Conservation (phyloP, 2,888 invertebrate species). For the Andrena marginata region DNA sequence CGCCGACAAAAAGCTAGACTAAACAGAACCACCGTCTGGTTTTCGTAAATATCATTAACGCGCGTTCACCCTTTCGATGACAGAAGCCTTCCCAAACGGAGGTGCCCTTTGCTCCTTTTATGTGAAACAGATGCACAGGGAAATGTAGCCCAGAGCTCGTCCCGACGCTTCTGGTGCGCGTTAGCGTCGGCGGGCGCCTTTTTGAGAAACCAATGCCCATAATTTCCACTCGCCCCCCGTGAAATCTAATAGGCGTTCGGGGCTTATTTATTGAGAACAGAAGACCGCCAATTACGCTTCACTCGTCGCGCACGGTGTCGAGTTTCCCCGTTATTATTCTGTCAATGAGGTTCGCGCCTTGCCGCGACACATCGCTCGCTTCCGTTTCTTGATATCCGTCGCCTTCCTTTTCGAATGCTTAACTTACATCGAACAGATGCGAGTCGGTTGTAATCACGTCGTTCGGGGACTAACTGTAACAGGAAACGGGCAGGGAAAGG, state of each 20-base stretch:
- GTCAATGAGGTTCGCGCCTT: slow-evolving; percentile 53
- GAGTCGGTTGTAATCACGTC: slow-evolving; percentile 50
- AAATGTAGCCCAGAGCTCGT: slow-evolving; percentile 47
- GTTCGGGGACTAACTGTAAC: slow-evolving; percentile 40
- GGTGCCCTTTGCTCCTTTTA: slow-evolving; percentile 70
- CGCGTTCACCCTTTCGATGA: slow-evolving; percentile 64
- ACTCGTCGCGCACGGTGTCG: slow-evolving; percentile 36
- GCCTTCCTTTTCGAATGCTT: slow-evolving; percentile 9
- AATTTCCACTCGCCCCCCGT: slow-evolving; percentile 57
- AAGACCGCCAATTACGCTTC: slow-evolving; percentile 66
- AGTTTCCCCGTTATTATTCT: slow-evolving; percentile 75
- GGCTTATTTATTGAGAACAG: slow-evolving; percentile 79
- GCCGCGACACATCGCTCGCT: slow-evolving; percentile 60
- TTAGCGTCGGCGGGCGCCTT: slow-evolving; percentile 71
- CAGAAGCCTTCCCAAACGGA: slow-evolving; percentile 59
- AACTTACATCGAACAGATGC: slow-evolving; percentile 75
- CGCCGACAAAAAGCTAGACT: slow-evolving; percentile 58
- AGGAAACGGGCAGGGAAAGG: slow-evolving; percentile 26
- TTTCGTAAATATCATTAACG: slow-evolving; percentile 61
- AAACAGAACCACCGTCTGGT: slow-evolving; percentile 60
- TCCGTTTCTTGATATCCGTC: slow-evolving; percentile 65
- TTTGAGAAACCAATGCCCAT: slow-evolving; percentile 66
- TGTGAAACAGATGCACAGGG: slow-evolving; percentile 76
- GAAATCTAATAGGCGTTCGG: slow-evolving; percentile 68
- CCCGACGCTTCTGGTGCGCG: slow-evolving; percentile 69